A percentile compares a stretch with the other conserved stretches of the same genome.
These are phyloP conservation scores for Acrossocheilus wenchowensis DNA, from an alignment of 2,797 vertebrate genomes.

Conservation along the genomic window DNA sequence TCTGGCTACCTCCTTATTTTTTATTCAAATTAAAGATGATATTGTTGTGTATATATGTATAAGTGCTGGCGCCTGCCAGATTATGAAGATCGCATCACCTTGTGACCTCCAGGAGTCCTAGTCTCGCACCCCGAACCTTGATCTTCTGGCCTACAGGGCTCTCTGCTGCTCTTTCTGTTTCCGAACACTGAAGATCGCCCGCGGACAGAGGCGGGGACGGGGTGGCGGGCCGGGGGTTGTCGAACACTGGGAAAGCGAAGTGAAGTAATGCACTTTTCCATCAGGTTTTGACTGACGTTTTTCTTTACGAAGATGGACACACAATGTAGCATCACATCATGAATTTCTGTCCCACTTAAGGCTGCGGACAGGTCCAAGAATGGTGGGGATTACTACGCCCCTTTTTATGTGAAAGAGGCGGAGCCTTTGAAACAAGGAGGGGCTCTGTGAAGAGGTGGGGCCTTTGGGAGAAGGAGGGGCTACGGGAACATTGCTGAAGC, in stretches of 20 bases:
- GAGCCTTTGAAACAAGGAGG: not conserved
- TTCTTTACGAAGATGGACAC: constrained; percentile 79
- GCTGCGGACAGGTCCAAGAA: constrained; percentile 80
- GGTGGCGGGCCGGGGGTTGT: constrained; percentile 42
- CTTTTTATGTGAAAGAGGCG: constrained; percentile 19
- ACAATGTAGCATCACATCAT: constrained; percentile 89
- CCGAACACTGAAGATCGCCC: constrained; percentile 76
- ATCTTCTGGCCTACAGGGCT: constrained; percentile 62
- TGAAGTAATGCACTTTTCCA: constrained; percentile 86
- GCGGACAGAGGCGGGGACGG: constrained; percentile 60
- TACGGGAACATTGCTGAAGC: constrained; percentile 67
- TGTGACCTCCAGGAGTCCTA: constrained; percentile 69
- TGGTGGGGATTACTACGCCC: constrained; percentile 61
- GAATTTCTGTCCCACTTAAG: constrained; percentile 86
- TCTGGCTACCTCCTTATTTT: constrained; percentile 87
- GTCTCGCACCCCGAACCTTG: constrained; percentile 32
- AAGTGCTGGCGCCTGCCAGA: constrained; percentile 39
- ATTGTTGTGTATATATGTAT: constrained; percentile 27
- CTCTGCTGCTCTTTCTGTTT: constrained; percentile 64
- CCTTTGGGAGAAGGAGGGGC: not conserved
- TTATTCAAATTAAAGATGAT: not conserved
- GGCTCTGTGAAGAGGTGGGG: not conserved
- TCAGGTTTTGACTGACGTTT: constrained; percentile 83
- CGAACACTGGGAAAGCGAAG: constrained; percentile 66
- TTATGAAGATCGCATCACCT: constrained; percentile 70